A percentile compares a stretch with the other conserved stretches of the same genome.
Conservation (phyloP, 2,113 vertebrate species). For the Euleptes europaea region DNA sequence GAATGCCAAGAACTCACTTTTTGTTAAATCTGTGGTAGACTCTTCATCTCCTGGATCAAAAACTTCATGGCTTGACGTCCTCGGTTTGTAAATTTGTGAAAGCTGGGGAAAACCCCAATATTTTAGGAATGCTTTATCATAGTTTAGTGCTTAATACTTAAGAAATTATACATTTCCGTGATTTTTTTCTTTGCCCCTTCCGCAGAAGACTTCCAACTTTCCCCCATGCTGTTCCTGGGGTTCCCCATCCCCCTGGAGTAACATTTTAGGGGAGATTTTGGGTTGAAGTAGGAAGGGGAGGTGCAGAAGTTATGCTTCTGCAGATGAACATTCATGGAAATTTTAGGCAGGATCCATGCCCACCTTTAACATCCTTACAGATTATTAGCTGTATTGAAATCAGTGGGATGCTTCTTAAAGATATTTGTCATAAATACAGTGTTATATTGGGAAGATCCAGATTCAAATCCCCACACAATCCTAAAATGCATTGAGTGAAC, state of each 20-base stretch:
- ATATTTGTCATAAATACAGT: not conserved
- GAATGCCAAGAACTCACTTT: constrained; percentile 34
- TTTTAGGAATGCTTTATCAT: not conserved
- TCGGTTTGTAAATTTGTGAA: constrained; percentile 58
- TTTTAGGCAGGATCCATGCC: too few species aligned
- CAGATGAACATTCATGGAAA: too few species aligned
- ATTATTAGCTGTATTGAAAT: not conserved
- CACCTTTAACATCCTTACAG: not conserved
- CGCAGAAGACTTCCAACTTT: too few species aligned
- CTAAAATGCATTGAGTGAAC: not conserved
- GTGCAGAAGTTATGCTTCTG: too few species aligned
- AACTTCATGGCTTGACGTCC: constrained; percentile 34
- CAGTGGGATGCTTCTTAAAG: not conserved
- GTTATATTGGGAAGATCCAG: not conserved
- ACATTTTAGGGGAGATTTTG: too few species aligned
- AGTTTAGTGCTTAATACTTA: not conserved
- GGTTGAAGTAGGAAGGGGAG: too few species aligned
- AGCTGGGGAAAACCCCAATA: constrained; percentile 21
- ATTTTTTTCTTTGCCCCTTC: too few species aligned
- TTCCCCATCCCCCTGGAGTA: too few species aligned
- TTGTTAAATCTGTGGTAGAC: constrained; percentile 39
- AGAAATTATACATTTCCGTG: too few species aligned
- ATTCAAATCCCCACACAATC: not conserved
- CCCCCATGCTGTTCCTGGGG: too few species aligned
- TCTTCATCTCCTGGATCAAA: constrained; percentile 57